These are phyloP conservation scores for Anthophora plumipes DNA, from an alignment of 2,888 invertebrate species.

Conservation along the genomic window DNA sequence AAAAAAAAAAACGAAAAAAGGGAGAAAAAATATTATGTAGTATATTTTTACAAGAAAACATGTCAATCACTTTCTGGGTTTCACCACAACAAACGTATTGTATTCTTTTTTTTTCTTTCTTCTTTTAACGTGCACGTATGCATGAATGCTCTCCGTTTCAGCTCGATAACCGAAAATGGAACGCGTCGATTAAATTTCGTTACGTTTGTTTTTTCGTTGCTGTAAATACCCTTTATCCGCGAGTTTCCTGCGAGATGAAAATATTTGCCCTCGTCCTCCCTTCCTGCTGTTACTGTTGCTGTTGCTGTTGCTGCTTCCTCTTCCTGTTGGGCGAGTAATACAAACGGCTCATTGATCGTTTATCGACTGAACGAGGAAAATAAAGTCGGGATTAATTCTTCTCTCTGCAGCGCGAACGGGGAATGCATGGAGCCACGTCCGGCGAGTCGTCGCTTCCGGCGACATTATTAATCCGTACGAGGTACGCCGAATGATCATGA, in stretches of 20 bases:
- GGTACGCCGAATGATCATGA: slow-evolving; percentile 15
- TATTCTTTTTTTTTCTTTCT: background rate
- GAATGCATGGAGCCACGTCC: background rate
- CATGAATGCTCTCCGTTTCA: background rate
- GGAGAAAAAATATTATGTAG: background rate
- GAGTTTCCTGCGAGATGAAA: background rate
- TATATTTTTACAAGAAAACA: no score
- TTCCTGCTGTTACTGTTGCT: no score
- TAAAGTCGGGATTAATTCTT: slow-evolving; percentile 40
- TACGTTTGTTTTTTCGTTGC: background rate
- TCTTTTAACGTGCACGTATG: background rate
- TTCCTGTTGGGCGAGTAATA: background rate
- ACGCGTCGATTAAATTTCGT: slow-evolving; percentile 18
- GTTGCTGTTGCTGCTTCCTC: no score
- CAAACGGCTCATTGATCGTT: background rate
- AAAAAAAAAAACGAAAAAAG: background rate
- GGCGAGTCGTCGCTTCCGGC: slow-evolving; percentile 32
- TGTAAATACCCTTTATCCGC: background rate
- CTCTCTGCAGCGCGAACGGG: background rate
- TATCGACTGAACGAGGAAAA: slow-evolving; percentile 24
- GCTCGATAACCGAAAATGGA: background rate
- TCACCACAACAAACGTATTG: background rate
- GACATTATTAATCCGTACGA: slow-evolving; percentile 41
- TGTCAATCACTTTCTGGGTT: background rate
- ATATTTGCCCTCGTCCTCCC: background rate